A percentile compares a stretch with the other conserved stretches of the same genome.
Evolutionary conservation across 2,888 invertebrate genomes (phyloP).

Genomic region (Branchellion lobata): DNA sequence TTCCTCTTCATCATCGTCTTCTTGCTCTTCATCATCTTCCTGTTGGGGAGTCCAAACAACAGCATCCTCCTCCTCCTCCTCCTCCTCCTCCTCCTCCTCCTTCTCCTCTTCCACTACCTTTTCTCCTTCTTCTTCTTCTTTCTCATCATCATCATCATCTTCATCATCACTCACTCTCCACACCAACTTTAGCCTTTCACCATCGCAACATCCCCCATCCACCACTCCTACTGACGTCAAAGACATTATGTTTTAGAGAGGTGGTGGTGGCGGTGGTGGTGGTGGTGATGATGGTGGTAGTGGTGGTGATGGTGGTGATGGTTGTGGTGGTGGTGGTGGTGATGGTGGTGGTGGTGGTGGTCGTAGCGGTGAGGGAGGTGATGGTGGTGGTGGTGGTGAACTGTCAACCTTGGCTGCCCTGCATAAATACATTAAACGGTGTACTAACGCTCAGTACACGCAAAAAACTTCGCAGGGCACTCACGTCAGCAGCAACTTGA

Average conservation of each 20-base stretch:
- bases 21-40: not conserved
- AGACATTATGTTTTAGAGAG: slow-evolving; percentile 4
- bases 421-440: no score
- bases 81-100: no score
- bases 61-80: not conserved
- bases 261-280: not conserved
- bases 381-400: not conserved
- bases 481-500: not conserved
- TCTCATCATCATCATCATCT: not conserved
- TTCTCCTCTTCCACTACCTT: not conserved
- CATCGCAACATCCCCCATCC: not conserved
- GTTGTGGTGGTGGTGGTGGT: not conserved
- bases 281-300: slow-evolving; percentile 8
- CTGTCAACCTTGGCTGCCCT: not conserved
- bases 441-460: no score
- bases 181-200: not conserved
- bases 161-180: not conserved
- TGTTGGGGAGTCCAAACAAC: not conserved
- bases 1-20: not conserved
- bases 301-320: slow-evolving; percentile 14
- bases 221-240: slow-evolving; percentile 19
- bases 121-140: not conserved
- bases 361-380: not conserved
- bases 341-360: slow-evolving; percentile 12
- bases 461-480: not conserved